Evolutionary conservation across 2,888 invertebrate species (phyloP), one percentile per base, ranked within the genome.

Genomic region (Agonopterix heracliana): DNA sequence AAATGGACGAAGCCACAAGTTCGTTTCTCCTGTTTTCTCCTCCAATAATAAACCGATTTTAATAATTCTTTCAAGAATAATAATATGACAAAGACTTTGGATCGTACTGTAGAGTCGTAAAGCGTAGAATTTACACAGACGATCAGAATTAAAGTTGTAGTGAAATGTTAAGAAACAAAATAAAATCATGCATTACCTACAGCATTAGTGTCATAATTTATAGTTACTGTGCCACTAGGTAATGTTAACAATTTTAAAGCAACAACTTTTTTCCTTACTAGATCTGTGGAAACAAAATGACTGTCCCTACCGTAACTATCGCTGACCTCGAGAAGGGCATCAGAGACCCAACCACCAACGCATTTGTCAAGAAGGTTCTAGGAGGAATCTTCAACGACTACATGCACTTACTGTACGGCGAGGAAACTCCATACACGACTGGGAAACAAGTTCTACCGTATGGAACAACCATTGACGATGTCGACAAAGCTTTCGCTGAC

Each of bases 361-460:
- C 61, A 0, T 67, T 59, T 40, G 63, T 77, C 1, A 75, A 75
- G 63, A 84, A 75, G 51, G 79, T 83, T 44, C 66, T 85, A 9
- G 79, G 76, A 63, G 79, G 83, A 1, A 55, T 87, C 9, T 66
- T 87, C 0, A 83, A 84, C 40, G 87, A 87, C 55, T 82, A 64
- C 63, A 85, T 87, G 86, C 84, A 85, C 51, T 64, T 87, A 0
- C 79, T 78, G 26, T 84, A 78, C 42, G 79, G 68, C 0, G 81
- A 81, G 52, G 74, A 75, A 46, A 87, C 85, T 3, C 80, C 81
- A 0, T 87, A 83, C 62, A 86, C 87, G 0, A 84, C 82, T 1
- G 87, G 87, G 3, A 70, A 84, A 52, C 74, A 73, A 46, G 75
- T 87, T 0, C 11, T 87, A 1, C 87, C 87, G 0, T 45, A 62